phyloP scores from a whole-genome alignment of 1,140 invertebrate species.

The Palaemon carinicauda region DNA sequence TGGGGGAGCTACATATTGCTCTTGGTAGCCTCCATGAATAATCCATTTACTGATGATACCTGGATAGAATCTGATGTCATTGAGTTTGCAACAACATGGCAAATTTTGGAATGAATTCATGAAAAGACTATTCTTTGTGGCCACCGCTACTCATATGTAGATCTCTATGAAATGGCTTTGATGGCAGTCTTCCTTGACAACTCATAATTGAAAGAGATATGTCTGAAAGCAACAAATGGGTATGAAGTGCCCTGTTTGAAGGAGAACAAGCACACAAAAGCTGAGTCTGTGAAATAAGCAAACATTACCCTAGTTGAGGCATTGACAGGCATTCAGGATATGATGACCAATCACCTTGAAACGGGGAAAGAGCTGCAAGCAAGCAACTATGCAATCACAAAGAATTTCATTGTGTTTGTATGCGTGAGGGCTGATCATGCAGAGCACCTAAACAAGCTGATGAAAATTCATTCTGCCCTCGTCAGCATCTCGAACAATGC shows the following conservation, averaged over 20 bases:
- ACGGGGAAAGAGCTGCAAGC: slow-evolving; percentile 11
- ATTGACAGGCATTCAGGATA: slow-evolving; percentile 15
- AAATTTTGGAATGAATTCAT: slow-evolving; percentile 4
- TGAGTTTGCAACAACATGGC: slow-evolving; percentile 6
- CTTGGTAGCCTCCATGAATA: slow-evolving; percentile 16
- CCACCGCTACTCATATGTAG: slow-evolving; percentile 2
- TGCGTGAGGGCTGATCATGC: not conserved
- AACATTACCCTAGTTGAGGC: slow-evolving; percentile 10
- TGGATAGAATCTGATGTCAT: slow-evolving; percentile 15
- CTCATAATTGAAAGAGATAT: not conserved
- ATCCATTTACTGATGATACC: slow-evolving; percentile 5
- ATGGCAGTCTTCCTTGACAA: slow-evolving; percentile 10
- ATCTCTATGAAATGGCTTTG: slow-evolving; percentile 15
- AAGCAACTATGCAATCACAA: slow-evolving; percentile 1
- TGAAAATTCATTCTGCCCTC: slow-evolving; percentile 6
- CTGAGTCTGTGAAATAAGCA: not conserved
- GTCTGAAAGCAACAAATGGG: not conserved
- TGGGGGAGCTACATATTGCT: slow-evolving; percentile 53
- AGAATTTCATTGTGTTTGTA: slow-evolving; percentile 7
- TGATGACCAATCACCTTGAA: slow-evolving; percentile 12
- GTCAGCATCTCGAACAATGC: slow-evolving; percentile 55
- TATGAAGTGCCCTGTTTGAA: not conserved
- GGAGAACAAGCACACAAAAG: not conserved
- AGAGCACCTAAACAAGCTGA: slow-evolving; percentile 14
- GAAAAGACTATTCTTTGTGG: not conserved